Conservation (phyloP, 2,113 vertebrate genomes). For the Rhizomys pruinosus region DNA sequence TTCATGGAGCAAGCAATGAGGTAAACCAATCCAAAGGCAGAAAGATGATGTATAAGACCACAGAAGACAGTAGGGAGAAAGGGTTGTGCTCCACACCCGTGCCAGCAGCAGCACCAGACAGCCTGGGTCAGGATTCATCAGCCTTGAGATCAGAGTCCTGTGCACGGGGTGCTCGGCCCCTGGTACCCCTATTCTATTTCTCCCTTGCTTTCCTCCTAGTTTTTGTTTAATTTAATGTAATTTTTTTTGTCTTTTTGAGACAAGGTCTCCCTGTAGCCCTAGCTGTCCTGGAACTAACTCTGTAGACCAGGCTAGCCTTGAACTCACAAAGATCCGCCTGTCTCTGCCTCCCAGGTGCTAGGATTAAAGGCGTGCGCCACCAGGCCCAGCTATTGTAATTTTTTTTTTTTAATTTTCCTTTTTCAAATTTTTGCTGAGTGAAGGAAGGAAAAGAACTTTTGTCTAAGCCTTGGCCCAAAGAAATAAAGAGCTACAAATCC, state of each 20-base stretch:
- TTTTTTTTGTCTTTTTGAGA: no score
- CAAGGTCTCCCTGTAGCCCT: no score
- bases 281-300: no score
- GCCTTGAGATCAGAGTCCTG: neutral
- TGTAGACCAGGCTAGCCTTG: no score
- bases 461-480: neutral
- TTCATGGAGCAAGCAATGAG: neutral
- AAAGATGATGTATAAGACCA: neutral
- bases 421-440: conserved; percentile 25
- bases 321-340: no score
- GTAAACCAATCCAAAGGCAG: neutral
- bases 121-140: no score
- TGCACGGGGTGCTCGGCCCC: rapidly evolving
- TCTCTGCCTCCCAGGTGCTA: no score
- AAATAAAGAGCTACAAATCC: conserved; percentile 51
- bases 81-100: neutral
- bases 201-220: neutral
- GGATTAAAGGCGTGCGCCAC: no score
- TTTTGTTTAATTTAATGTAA: no score
- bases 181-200: neutral
- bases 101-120: neutral
- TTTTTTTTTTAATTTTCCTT: no score
- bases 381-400: no score
- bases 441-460: conserved; percentile 42
- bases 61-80: neutral